Percentiles rank a stretch among this genome's conserved stretches.
Evolutionary conservation across 2,113 vertebrate genomes (phyloP).

Genomic region (Pachycephala philippinensis): DNA sequence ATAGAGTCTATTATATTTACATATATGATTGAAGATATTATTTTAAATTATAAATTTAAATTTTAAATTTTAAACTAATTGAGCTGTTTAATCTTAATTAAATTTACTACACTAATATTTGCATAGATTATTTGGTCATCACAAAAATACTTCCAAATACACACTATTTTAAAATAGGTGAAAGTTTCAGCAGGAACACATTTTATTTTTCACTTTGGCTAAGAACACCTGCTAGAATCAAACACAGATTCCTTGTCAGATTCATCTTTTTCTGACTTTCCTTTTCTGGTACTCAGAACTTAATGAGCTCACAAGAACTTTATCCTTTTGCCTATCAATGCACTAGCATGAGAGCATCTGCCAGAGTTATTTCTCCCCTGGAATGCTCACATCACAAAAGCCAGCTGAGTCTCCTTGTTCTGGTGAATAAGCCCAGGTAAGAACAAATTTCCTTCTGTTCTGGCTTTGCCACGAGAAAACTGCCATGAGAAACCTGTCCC

Average conservation of each 20-base stretch:
- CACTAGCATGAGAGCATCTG: not conserved
- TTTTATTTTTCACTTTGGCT: not conserved
- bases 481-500: not conserved
- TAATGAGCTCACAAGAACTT: not conserved
- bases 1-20: not conserved
- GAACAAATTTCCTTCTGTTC: not conserved
- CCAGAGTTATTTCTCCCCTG: not conserved
- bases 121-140: not conserved
- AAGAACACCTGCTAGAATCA: not conserved
- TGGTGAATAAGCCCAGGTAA: not conserved
- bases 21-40: not conserved
- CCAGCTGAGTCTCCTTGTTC: not conserved
- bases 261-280: not conserved
- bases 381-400: not conserved
- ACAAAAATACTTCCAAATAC: not conserved
- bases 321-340: not conserved
- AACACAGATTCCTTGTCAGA: not conserved
- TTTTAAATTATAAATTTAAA: not conserved
- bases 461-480: not conserved
- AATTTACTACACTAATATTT: not conserved
- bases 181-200: not conserved
- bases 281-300: not conserved
- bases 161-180: not conserved
- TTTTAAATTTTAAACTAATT: too few relatives aligned
- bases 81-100: not conserved